Percentiles rank a stretch among this genome's conserved stretches.
phyloP scores from a whole-genome alignment of 2,888 invertebrate genomes.

The Ectobius pallidus region DNA sequence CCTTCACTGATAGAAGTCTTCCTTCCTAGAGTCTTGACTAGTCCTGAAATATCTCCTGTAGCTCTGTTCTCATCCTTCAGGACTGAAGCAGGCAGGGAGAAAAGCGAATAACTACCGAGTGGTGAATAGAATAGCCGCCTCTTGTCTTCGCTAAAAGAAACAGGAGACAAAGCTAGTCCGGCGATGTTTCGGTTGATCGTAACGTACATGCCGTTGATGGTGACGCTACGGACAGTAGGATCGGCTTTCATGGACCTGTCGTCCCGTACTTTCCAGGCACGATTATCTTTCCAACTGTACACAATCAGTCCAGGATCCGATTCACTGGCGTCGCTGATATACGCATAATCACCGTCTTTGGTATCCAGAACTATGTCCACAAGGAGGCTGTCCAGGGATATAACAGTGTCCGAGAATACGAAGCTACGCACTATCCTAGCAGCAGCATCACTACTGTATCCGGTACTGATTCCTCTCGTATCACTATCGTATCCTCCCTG shows the following conservation, averaged over 20 bases:
- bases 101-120: conserved; percentile 70
- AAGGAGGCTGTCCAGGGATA: conserved; percentile 64
- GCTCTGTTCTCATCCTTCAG: conserved; percentile 53
- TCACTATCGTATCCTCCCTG: background rate
- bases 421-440: conserved; percentile 59
- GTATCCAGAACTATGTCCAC: conserved; percentile 77
- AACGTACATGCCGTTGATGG: conserved; percentile 55
- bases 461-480: background rate
- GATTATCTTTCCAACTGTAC: conserved; percentile 66
- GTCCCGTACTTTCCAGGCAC: conserved; percentile 74
- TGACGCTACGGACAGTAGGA: conserved; percentile 47
- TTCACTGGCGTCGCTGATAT: conserved; percentile 49
- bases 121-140: conserved; percentile 70
- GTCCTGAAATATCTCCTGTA: conserved; percentile 45
- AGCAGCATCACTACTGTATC: background rate
- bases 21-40: conserved; percentile 58
- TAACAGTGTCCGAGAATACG: conserved; percentile 66
- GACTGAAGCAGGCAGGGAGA: conserved; percentile 66
- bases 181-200: conserved; percentile 57
- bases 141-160: conserved; percentile 44
- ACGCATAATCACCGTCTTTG: conserved; percentile 60
- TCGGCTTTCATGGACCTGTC: conserved; percentile 67
- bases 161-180: conserved; percentile 52
- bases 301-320: conserved; percentile 74
- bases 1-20: conserved; percentile 74